Evolutionary conservation across 2,888 invertebrate genomes (phyloP), one percentile per base, ranked within the genome.

Genomic region (Lasioglossum villosulum): DNA sequence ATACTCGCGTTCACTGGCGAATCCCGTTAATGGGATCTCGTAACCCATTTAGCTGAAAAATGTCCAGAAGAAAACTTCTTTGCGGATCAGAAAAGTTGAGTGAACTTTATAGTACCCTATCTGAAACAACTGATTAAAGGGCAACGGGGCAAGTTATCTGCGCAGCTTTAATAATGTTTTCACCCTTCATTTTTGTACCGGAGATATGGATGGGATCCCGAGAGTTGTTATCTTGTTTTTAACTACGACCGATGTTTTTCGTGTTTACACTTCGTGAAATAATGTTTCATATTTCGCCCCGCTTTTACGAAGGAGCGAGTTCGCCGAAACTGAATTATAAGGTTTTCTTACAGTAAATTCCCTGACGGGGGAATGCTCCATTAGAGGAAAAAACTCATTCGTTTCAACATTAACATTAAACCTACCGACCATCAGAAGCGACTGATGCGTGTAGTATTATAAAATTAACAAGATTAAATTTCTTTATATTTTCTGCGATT

Each of bases 91-190:
- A n/a, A 56, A 23, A 56, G 56, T n/a, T 23, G 56, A n/a, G 56
- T 4, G 56, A 56, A 56, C 56, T 56, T 56, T n/a, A 56, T n/a
- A 56, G n/a, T 56, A 56, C 56, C n/a, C 56, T 8, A n/a, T 56
- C 56, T 56, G 56, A 56, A 56, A 30, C 63, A 63, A 63, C 63
- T 63, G 66, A 19, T 66, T 30, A 66, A 66, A 66, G 34, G 30
- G 14, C 23, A 30, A 66, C 30, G 19, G 34, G 4, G 34, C 66
- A 66, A 66, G 14, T 34, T 66, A 34, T 34, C 34, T 34, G 34
- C 34, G 4, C 66, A 8, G 30, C 34, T 34, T 30, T 66, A 34
- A 19, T 34, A 34, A 19, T 34, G 34, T 5, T 63, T 63, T 30
- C 16, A 30, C 63, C 63, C 63, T 63, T 30, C 27, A 63, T 63